These are phyloP conservation scores for Potamarius usumacintae DNA, from an alignment of 2,113 vertebrate genomes.

Conservation along the genomic window DNA sequence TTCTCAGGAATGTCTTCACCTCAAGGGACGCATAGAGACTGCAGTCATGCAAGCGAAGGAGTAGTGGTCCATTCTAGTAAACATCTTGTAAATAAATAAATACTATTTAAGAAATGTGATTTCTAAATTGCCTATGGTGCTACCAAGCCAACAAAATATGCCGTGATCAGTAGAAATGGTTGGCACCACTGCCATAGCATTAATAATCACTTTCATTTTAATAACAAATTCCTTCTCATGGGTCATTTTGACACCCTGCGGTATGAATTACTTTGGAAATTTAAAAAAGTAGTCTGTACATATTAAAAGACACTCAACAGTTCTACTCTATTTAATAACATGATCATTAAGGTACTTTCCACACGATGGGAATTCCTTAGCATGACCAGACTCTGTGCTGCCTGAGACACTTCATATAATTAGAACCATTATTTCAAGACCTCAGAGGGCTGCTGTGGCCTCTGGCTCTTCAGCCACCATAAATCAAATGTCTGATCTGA, in stretches of 20 bases:
- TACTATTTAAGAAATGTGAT: neutral
- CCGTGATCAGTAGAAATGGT: neutral
- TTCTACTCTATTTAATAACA: neutral
- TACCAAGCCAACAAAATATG: neutral
- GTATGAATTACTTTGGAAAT: neutral
- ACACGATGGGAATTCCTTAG: neutral
- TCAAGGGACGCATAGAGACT: constrained; percentile 23
- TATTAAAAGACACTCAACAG: neutral
- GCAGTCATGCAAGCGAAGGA: neutral
- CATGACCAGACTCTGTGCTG: neutral
- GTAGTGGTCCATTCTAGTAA: neutral
- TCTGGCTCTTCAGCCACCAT: constrained; percentile 39
- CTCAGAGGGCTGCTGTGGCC: neutral
- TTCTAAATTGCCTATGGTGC: neutral
- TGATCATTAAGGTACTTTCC: neutral
- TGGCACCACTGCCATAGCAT: neutral
- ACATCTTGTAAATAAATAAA: neutral
- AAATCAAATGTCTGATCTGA: constrained; percentile 48
- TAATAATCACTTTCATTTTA: neutral
- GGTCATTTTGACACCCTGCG: neutral
- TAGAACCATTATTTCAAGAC: constrained; percentile 11
- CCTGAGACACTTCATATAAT: constrained; percentile 5
- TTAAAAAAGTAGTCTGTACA: neutral
- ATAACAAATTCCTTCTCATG: neutral
- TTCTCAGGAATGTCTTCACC: constrained; percentile 26